A percentile compares a stretch with the other conserved stretches of the same genome.
Evolutionary conservation across 2,888 invertebrate species (phyloP).

Genomic region (Helicoverpa assulta): DNA sequence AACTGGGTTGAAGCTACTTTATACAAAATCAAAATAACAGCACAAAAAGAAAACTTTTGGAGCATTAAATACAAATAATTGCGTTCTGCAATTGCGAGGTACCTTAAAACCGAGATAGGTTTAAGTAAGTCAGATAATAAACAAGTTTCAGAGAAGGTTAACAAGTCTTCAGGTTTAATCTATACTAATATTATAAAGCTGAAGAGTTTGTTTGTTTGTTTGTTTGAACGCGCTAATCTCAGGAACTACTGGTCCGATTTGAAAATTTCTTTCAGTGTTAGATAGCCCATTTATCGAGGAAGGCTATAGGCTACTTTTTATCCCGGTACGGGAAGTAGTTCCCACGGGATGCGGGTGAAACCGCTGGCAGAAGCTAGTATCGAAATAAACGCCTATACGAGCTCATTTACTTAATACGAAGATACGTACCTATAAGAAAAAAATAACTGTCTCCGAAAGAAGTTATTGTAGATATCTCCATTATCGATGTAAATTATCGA

Average conservation of each 20-base stretch:
- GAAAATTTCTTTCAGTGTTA: too few relatives aligned
- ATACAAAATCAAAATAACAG: too few relatives aligned
- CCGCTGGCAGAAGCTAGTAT: too few relatives aligned
- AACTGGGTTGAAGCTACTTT: too few relatives aligned
- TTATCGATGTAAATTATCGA: not conserved
- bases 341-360: too few relatives aligned
- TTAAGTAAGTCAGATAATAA: slow-evolving; percentile 13
- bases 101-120: slow-evolving; percentile 7
- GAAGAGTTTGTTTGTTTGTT: too few relatives aligned
- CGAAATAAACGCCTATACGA: slow-evolving; percentile 16
- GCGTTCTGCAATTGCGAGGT: not conserved
- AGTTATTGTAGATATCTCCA: not conserved
- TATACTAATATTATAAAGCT: too few relatives aligned
- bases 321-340: too few relatives aligned
- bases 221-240: too few relatives aligned
- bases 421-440: not conserved
- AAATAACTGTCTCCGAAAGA: not conserved
- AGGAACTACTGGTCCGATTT: too few relatives aligned
- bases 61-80: not conserved
- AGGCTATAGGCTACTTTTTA: too few relatives aligned
- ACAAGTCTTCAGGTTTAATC: slow-evolving; percentile 31
- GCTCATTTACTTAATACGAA: slow-evolving; percentile 2
- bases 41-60: not conserved
- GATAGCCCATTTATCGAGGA: too few relatives aligned
- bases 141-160: slow-evolving; percentile 39